Evolutionary conservation across 92 coral and sea anemone species (phyloP).

Genomic region (Parazoanthus swiftii): DNA sequence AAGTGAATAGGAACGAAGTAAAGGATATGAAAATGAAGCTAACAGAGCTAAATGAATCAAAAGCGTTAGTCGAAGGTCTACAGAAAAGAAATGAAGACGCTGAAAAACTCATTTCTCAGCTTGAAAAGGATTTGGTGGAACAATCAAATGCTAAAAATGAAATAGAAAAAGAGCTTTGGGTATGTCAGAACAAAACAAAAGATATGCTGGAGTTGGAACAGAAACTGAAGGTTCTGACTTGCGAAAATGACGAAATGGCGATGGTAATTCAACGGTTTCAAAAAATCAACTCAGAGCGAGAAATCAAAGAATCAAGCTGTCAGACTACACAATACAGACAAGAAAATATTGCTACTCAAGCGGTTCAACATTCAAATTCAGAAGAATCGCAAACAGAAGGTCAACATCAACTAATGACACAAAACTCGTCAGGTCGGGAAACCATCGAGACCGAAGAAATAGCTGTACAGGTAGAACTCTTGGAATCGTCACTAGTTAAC

Average conservation of each 20-base stretch:
- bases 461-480: neutral
- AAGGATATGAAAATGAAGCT: conserved; percentile 52
- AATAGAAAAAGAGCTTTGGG: conserved; percentile 54
- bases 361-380: neutral
- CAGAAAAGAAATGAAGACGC: conserved; percentile 67
- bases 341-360: conserved; percentile 4
- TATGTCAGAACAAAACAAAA: conserved; percentile 49
- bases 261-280: conserved; percentile 38
- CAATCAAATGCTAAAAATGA: conserved; percentile 68
- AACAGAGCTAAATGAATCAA: conserved; percentile 53
- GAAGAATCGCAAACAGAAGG: neutral
- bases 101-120: conserved; percentile 74
- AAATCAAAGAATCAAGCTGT: neutral
- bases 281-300: conserved; percentile 35
- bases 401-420: neutral
- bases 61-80: conserved; percentile 50
- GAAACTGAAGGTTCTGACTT: conserved; percentile 50
- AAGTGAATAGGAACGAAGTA: conserved; percentile 51
- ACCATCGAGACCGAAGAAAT: neutral
- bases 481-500: neutral
- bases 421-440: neutral
- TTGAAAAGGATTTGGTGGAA: conserved; percentile 76
- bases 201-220: conserved; percentile 46
- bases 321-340: neutral
- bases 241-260: conserved; percentile 63